Evolutionary conservation across 2,888 invertebrate genomes (phyloP).

Genomic region (Drosophila kuntzei): DNA sequence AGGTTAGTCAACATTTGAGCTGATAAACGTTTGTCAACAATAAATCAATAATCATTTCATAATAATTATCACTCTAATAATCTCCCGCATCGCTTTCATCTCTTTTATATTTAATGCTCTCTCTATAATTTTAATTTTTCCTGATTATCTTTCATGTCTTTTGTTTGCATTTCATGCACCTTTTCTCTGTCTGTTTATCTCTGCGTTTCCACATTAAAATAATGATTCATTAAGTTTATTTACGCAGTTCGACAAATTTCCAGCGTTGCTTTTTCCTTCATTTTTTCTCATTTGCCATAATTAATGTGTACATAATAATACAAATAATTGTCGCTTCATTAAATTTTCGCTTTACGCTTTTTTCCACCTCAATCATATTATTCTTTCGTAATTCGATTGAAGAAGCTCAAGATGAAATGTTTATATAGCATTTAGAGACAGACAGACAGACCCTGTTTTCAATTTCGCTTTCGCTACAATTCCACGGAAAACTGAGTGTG

Average conservation of each 20-base stretch:
- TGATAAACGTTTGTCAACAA: conserved; percentile 12
- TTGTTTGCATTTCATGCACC: conserved; percentile 36
- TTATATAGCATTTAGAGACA: conserved; percentile 39
- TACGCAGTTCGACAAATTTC: conserved; percentile 46
- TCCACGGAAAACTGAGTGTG: not conserved
- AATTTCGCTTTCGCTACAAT: not conserved
- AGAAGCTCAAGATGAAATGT: conserved; percentile 45
- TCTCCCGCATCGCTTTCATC: not conserved
- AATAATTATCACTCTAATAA: not conserved
- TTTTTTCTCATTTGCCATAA: conserved; percentile 45
- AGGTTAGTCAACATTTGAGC: conserved; percentile 27
- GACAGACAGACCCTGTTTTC: conserved; percentile 12
- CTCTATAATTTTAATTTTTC: conserved; percentile 5
- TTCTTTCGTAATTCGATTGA: conserved; percentile 10
- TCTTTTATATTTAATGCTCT: not conserved
- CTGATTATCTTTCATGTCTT: not conserved
- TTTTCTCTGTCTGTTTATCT: conserved; percentile 31
- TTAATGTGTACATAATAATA: conserved; percentile 60
- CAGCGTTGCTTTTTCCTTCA: conserved; percentile 15
- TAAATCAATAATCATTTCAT: conserved; percentile 1
- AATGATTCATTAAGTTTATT: conserved; percentile 68
- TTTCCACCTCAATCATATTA: conserved; percentile 27
- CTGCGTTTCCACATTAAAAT: conserved; percentile 37
- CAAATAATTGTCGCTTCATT: conserved; percentile 58
- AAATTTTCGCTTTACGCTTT: conserved; percentile 40